phyloP scores from a whole-genome alignment of 2,797 vertebrate species.

The Poecilia gillii region DNA sequence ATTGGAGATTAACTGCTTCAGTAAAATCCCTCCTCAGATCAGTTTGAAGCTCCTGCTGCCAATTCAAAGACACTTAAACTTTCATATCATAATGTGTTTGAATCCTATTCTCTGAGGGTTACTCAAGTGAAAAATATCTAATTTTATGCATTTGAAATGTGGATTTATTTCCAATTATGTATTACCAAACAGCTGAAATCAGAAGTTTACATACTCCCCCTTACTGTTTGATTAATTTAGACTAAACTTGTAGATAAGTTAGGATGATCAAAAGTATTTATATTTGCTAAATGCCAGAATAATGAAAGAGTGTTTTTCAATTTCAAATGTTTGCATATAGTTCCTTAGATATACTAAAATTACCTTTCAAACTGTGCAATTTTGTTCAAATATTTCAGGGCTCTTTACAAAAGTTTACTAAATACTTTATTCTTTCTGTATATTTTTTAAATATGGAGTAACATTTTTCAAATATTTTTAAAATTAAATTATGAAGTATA shows the following conservation, averaged over 20 bases:
- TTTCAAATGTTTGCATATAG: not conserved
- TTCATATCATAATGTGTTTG: not conserved
- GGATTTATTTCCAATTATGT: not conserved
- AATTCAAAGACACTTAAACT: not conserved
- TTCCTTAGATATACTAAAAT: not conserved
- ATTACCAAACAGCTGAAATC: not conserved
- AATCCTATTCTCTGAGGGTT: not conserved
- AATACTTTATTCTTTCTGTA: not conserved
- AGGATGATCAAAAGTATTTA: not conserved
- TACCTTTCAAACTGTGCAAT: not conserved
- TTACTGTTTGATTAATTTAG: not conserved
- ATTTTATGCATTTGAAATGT: not conserved
- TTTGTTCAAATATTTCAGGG: not conserved
- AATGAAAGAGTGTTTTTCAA: not conserved
- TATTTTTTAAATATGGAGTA: not conserved
- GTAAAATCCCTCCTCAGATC: not conserved
- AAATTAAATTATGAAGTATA: not conserved
- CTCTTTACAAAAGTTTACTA: not conserved
- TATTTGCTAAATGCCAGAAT: not conserved
- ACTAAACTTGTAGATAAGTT: not conserved
- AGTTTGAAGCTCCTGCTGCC: not conserved
- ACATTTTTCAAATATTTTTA: not conserved
- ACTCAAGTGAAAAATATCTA: not conserved
- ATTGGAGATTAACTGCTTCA: conserved; percentile 1
- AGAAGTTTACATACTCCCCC: not conserved